Conservation (phyloP, 2,113 vertebrate species). For the Actenoides hombroni region DNA sequence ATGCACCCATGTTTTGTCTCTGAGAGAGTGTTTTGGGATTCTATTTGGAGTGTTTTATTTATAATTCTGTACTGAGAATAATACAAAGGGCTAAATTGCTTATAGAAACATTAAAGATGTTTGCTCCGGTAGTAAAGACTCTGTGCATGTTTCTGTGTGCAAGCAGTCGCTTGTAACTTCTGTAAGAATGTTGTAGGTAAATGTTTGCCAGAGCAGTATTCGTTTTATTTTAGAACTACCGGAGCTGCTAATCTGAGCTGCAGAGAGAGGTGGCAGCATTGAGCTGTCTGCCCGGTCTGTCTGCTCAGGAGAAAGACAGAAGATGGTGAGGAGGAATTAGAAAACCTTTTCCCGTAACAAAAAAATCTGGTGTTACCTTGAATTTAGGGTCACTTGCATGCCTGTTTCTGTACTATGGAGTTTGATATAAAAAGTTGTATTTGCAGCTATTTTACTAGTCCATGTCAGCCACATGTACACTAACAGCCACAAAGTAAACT, state of each 20-base stretch:
- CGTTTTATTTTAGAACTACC: background rate
- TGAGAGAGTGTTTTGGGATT: background rate
- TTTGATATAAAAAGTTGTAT: background rate
- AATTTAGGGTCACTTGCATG: background rate
- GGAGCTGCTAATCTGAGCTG: background rate
- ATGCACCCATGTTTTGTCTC: background rate
- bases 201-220: background rate
- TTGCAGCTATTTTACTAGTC: background rate
- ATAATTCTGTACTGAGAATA: background rate
- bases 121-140: background rate
- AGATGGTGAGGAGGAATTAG: background rate
- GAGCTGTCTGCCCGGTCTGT: background rate
- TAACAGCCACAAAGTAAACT: background rate
- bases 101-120: background rate
- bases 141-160: background rate
- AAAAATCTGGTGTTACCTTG: background rate
- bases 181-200: background rate
- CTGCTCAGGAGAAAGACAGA: background rate
- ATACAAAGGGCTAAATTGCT: accelerated
- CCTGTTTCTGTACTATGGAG: background rate
- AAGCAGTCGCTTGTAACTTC: background rate
- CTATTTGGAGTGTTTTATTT: background rate
- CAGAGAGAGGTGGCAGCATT: constrained; percentile 69
- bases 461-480: background rate
- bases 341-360: background rate